Evolutionary conservation across 2,797 vertebrate species (phyloP), one percentile per base, ranked within the genome.

Genomic region (Gymnoscopelus microlampas): DNA sequence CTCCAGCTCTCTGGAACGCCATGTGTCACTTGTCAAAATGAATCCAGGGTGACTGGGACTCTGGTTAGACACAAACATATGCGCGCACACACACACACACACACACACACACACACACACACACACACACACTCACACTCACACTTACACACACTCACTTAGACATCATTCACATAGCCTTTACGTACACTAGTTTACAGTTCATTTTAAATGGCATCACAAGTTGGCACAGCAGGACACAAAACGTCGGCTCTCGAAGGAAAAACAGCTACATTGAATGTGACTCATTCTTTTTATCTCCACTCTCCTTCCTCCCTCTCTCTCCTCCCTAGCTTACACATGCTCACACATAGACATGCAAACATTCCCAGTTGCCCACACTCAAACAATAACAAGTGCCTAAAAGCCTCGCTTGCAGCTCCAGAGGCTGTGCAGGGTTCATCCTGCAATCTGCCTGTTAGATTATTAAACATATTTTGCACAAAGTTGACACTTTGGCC

Each of bases 21-120:
- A 66, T 59, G 53, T 85, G 87, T 88, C 88, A 88, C 85, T 87
- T 91, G 88, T 91, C 91, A 89, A 80, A 85, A 83, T 71, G 53
- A 63, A 84, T 88, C 84, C 63, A 15, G 8, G 4, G 66, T 79
- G 77, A 81, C 84, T 86, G 79, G 81, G 82, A 84, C 78, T 71
- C 59, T 65, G 61, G 67, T 51, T 48, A 70, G 59, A 56, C 76
- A 72, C 51, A 47, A 15, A 58, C 26, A 54, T 57, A 15, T 23
- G 49, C 62, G 15, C 47, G 11, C 47, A 53, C 35, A 26, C 75
- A 73, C 71, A 74, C 11, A 74, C 74, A 84, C 71, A 78, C 83
- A 74, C 76, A 72, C 51, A 47, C 29, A 58, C 26, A 54, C 47
- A 53, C 35, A 26, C 75, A 73, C 71, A 74, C 11, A 74, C 74